Percentiles rank a stretch among this genome's conserved stretches.
Evolutionary conservation across 2,113 vertebrate genomes (phyloP).

Genomic region (Hemiprocne comata): DNA sequence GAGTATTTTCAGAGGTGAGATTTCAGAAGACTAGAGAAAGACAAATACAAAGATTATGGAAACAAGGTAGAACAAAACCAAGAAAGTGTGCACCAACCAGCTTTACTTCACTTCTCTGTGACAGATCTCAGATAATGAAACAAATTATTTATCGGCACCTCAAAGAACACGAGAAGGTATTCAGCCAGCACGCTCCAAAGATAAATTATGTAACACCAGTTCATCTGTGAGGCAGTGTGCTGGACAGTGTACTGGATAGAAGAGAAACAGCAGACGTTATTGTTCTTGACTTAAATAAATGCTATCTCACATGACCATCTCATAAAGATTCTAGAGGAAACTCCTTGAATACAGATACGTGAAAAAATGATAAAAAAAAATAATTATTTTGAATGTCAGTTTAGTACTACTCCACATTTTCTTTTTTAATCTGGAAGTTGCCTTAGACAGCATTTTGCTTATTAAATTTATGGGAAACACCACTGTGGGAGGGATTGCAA

Average conservation of each 20-base stretch:
- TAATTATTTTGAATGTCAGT: not conserved
- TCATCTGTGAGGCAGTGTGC: not conserved
- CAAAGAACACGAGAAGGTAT: not conserved
- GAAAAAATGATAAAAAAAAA: not conserved
- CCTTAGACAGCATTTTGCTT: not conserved
- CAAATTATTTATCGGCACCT: not conserved
- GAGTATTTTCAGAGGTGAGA: not conserved
- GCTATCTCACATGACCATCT: not conserved
- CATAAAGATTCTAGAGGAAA: not conserved
- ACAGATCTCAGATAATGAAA: not conserved
- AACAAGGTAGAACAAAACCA: not conserved
- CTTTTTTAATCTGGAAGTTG: not conserved
- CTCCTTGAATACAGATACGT: not conserved
- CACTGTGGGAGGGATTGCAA: not conserved
- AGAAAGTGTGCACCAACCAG: not conserved
- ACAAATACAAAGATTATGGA: not conserved
- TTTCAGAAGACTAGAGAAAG: not conserved
- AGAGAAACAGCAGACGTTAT: not conserved
- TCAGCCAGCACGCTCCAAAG: not conserved
- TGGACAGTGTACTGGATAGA: not conserved
- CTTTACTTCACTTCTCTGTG: not conserved
- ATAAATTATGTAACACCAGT: not conserved
- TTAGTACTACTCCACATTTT: not conserved
- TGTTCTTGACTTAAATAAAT: not conserved
- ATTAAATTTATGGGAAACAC: not conserved